Conservation (phyloP, 2,888 invertebrate genomes). For the Caenorhabditis angaria region DNA sequence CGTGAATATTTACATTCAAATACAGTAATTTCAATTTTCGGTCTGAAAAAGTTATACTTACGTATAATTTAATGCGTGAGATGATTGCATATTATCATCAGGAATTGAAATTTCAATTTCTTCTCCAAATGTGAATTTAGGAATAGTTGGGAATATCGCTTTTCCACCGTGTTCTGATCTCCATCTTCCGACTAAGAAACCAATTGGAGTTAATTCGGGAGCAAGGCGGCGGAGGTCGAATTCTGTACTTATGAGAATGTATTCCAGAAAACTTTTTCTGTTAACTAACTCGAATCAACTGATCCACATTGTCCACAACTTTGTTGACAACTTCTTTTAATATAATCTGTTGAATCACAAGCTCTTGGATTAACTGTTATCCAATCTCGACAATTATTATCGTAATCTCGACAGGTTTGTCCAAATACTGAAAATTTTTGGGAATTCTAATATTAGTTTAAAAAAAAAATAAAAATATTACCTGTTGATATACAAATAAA, state of each 20-base stretch:
- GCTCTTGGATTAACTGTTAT: slow-evolving; percentile 56
- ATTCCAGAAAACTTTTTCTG: not conserved
- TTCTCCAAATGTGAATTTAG: slow-evolving; percentile 72
- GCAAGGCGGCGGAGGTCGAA: slow-evolving; percentile 65
- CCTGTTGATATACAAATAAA: slow-evolving; percentile 22
- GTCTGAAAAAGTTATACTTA: slow-evolving; percentile 36
- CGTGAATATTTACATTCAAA: not conserved
- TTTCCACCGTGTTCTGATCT: slow-evolving; percentile 72
- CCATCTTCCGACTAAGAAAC: slow-evolving; percentile 71
- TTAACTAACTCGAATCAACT: slow-evolving; percentile 54
- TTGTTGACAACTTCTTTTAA: slow-evolving; percentile 56
- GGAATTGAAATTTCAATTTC: slow-evolving; percentile 70
- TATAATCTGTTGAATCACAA: slow-evolving; percentile 65
- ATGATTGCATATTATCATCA: slow-evolving; percentile 58
- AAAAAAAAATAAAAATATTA: too few species aligned
- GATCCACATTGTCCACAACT: slow-evolving; percentile 64
- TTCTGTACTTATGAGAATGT: too few species aligned
- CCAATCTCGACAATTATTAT: slow-evolving; percentile 68
- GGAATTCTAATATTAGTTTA: not conserved
- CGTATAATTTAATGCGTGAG: slow-evolving; percentile 71
- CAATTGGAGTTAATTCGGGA: slow-evolving; percentile 60
- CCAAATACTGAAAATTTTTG: not conserved
- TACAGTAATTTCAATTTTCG: not conserved
- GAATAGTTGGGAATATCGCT: slow-evolving; percentile 70
- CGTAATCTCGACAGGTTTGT: slow-evolving; percentile 49